Base-by-base conservation (phyloP, 2,797 vertebrate species). In the Aulostomus chinensis region DNA sequence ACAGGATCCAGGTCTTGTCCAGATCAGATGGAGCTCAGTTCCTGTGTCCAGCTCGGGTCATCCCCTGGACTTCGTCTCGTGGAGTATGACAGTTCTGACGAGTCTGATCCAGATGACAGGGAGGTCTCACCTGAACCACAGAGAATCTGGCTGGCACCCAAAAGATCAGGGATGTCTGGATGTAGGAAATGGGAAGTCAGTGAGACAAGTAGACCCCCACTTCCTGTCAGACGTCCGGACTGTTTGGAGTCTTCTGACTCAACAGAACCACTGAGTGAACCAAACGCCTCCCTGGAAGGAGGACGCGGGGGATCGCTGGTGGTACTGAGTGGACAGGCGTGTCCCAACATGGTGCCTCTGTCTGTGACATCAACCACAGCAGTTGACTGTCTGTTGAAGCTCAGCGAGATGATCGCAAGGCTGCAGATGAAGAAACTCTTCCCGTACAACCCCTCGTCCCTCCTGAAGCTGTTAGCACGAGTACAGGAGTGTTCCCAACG, bases 361-460 rank as follows among this genome's bases (percentile, higher is more conserved):
- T 36, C 58, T 30, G 32, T 68, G 14, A 55, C 73, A 10, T 78
- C 72, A 52, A 25, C 30, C 20, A 88, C 85, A 70, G 72, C 84
- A 0, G 43, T 85, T 0, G 38, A 28, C 13, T 98, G 95, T 58
- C 78, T 98, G 64, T 61, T 68, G n/a, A 79, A 93, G 36, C 90
- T 99, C 29, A 89, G 86, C 25, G 46, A 58, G 28, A 85, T 94
- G 16, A 63, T 98, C 80, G 65, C 20, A 2, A 92, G 89, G 75
- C 82, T 99, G 60, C 93, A 93, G 16, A 71, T 59, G 15, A 94
- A 85, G 79, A 83, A 89, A 22, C 93, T 99, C 33, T 98, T 97
- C 66, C 96, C 97, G 0, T 99, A 98, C 71, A 98, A 97, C 54
- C 92, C 97, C 0, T 80, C 88, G 0, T 94, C 94, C 0, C 91